Base-by-base conservation (phyloP, 2,888 invertebrate genomes). In the Drosophila buzzatii region DNA sequence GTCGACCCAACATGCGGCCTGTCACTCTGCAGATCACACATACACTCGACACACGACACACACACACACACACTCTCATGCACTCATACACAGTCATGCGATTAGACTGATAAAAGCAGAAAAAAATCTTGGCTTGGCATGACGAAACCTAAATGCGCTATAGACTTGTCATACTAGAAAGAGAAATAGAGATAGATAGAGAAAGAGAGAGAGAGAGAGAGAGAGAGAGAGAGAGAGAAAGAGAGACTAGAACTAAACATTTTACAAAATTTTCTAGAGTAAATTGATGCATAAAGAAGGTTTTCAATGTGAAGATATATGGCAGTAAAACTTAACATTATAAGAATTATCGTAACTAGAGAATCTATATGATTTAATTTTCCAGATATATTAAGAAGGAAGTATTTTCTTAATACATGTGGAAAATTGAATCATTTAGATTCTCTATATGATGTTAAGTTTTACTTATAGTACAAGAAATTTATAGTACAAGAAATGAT, bases 1-100 rank as follows among this genome's bases (percentile, higher is more conserved):
- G 84, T 80, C 86, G 88, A 86, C 90, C 79, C 79, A 75, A 72
- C 75, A 83, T 89, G 86, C 87, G 81, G 78, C 87, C 82, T 83
- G 83, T 81, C 85, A 77, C 81, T 73, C 73, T 53, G 69, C 82
- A 87, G 82, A 83, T 89, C 89, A 82, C 66, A 79, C 89, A 69
- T 72, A 35, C 20, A 6, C 52, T 2, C 16, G 14, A 23, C 33
- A 51, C 51, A 61, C 64, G 6, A 27, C 51, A 61, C 64, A 27
- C 56, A 55, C 41, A 49, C 47, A 61, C 41, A 33, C 47, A 33
- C 51, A 61, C 42, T 51, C 39, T 33, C 49, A n/a, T n/a, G n/a
- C n/a, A n/a, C 49, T 49, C n/a, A 65, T 55, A 57, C 39, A 61
- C 53, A 62, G 49, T 56, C 41, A 44, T 71, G 63, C 73, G 77